Evolutionary conservation across 1,140 invertebrate species (phyloP).

Genomic region (Thaumetopoea pityocampa): DNA sequence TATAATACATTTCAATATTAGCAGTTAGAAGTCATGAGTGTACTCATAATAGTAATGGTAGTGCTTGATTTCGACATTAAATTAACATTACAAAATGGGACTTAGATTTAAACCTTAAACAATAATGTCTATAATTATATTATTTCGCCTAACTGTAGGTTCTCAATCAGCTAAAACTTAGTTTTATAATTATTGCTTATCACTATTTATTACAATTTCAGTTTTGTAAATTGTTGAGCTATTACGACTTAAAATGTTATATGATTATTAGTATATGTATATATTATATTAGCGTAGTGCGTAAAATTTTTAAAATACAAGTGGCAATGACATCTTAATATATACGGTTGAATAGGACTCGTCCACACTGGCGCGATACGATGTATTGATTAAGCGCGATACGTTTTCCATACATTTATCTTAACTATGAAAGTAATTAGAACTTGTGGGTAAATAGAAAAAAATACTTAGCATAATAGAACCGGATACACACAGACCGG

Average conservation of each 20-base stretch:
- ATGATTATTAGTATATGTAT: constrained; percentile 28
- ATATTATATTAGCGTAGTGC: constrained; percentile 53
- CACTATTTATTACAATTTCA: constrained; percentile 51
- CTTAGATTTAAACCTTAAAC: constrained; percentile 45
- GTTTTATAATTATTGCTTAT: constrained; percentile 44
- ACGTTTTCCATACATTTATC: too few relatives aligned
- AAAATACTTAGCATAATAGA: too few relatives aligned
- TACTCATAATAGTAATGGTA: constrained; percentile 68
- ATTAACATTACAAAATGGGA: constrained; percentile 71
- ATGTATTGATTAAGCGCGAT: too few relatives aligned
- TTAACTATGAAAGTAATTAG: too few relatives aligned
- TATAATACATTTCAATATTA: constrained; percentile 77
- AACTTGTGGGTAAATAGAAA: too few relatives aligned
- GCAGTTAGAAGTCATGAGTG: constrained; percentile 71
- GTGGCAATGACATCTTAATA: constrained; percentile 38
- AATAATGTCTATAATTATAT: constrained; percentile 46
- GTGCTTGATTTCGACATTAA: constrained; percentile 55
- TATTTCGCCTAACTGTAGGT: constrained; percentile 50
- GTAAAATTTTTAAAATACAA: constrained; percentile 39
- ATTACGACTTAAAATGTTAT: constrained; percentile 43
- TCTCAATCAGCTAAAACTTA: constrained; percentile 27
- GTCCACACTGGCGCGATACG: constrained; percentile 2
- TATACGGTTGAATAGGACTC: constrained; percentile 20
- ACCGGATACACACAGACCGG: too few relatives aligned
- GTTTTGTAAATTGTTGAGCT: constrained; percentile 63